Base-by-base conservation (phyloP, 2,797 vertebrate species). In the Taenioides sp. region DNA sequence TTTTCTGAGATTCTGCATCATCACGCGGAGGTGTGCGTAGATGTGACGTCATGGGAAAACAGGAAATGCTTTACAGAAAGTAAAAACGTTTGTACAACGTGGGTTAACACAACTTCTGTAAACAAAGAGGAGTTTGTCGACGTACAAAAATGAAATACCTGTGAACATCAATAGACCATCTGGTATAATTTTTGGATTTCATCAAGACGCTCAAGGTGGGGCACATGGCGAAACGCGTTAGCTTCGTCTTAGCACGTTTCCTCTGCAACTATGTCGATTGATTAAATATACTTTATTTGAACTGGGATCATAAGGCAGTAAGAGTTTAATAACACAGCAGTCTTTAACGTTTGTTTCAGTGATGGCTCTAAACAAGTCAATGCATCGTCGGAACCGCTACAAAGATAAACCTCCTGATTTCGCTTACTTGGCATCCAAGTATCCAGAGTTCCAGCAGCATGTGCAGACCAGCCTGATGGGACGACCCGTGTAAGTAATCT, bases 341-440 rank as follows among this genome's bases (percentile, higher is more conserved):
- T 59, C 18, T 28, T 31, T 52, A 52, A 14, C 11, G 9, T 66
- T 25, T 79, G 28, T 12, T 47, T 40, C 11, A 10, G 17, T 64
- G 83, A 97, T 97, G 96, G 92, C 95, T 61, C 89, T 96, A 54
- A 96, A 95, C 83, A 96, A 95, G 78, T 96, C 95, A 60, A 96
- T 97, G 96, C 96, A 96, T 85, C 95, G 94, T 75, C 91, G 95
- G 82, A 97, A 97, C 86, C 95, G 95, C 17, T 97, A 97, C 88
- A 96, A 96, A 86, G 96, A 97, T 86, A 96, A 94, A 79, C 95
- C 95, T 3, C 96, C 96, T 12, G 95, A 97, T 71, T 97, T 97
- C 71, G 92, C 94, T 0, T 94, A 95, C 83, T 79, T 97, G 85
- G 95, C 96, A 28, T 94, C 95, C 69, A 96, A 96, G 86, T 96